Base-by-base conservation (phyloP, 2,113 vertebrate genomes). In the Zapornia atra region DNA sequence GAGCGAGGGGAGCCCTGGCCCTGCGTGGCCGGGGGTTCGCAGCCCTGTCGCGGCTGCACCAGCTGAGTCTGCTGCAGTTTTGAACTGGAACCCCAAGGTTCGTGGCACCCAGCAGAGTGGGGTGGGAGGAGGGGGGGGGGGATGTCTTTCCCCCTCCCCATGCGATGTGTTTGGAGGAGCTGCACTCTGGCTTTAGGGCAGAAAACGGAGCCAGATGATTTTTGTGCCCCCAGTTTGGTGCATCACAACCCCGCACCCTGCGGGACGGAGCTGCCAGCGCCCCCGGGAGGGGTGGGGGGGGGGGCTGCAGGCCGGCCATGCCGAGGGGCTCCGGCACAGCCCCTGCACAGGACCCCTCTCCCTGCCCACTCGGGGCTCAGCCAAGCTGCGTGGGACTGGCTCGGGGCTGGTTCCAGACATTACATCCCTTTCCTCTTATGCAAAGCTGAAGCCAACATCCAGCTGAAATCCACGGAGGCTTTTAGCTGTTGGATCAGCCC, bases 21-120 rank as follows among this genome's bases (percentile, higher is more conserved):
- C 63, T 14, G 6, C 8, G 19, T 40, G 24, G 24, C 24, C 1
- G 2, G 51, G 31, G 19, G 16, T 8, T 24, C 12, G 6, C 46
- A 31, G 69, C 77, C 50, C 57, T 1, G 1, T 53, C 71, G 15
- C 0, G 7, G 5, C 65, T 3, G 22, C 10, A 2, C 0, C 33
- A 25, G 36, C 5, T 54, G 59, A 63, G 79, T 15, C 25, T 10
- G 19, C 40, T 1, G 6, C 6, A 0, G 25, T 42, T 42, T 61
- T 31, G 4, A 50, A 9, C 34, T n/a, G 8, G 44, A 31, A 6
- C 46, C 72, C 3, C 11, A 6, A 28, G n/a, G 79, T 66, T 13
- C 60, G 64, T 33, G 31, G 21, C 42, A 5, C 59, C 34, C 73
- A 38, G 51, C 15, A 6, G 7, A 28, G 34, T 0, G 7, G n/a